Evolutionary conservation across 2,888 invertebrate species (phyloP).

Genomic region (Buathra laborator): DNA sequence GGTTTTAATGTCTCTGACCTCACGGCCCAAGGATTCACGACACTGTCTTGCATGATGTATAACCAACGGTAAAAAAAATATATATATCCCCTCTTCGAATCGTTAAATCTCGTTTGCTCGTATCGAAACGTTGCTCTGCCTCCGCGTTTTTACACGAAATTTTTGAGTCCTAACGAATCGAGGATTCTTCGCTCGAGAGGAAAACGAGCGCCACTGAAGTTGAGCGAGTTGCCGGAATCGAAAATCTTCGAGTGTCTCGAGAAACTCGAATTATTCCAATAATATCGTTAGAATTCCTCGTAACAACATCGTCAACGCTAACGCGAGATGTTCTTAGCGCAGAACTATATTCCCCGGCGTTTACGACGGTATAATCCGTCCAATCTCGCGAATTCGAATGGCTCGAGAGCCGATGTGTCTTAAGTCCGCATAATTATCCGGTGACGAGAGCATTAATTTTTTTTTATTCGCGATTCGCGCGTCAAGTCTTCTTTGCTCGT

Average conservation of each 20-base stretch:
- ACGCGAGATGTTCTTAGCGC: slow-evolving; percentile 4
- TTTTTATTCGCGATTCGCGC: slow-evolving; percentile 7
- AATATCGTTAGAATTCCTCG: slow-evolving; percentile 44
- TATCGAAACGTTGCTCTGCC: neutral
- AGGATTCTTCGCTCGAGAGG: neutral
- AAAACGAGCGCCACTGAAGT: neutral
- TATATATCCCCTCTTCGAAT: neutral
- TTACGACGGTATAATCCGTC: slow-evolving; percentile 37
- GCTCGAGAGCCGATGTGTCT: neutral
- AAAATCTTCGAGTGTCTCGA: slow-evolving; percentile 34
- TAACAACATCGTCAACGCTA: slow-evolving; percentile 26
- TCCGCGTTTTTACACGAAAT: neutral
- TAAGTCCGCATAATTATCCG: slow-evolving; percentile 43
- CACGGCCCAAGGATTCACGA: neutral
- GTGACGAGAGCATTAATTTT: slow-evolving; percentile 45
- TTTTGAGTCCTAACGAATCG: neutral
- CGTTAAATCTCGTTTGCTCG: slow-evolving; percentile 8
- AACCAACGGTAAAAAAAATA: slow-evolving; percentile 13
- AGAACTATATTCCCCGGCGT: slow-evolving; percentile 34
- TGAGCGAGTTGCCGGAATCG: slow-evolving; percentile 20
- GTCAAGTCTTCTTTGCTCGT: slow-evolving; percentile 37
- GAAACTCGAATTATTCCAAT: slow-evolving; percentile 13
- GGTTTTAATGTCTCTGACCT: slow-evolving; percentile 22
- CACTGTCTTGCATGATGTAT: neutral
- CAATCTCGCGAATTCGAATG: slow-evolving; percentile 17